Evolutionary conservation across 2,797 vertebrate species (phyloP), one percentile per base, ranked within the genome.

Genomic region (Anableps anableps): DNA sequence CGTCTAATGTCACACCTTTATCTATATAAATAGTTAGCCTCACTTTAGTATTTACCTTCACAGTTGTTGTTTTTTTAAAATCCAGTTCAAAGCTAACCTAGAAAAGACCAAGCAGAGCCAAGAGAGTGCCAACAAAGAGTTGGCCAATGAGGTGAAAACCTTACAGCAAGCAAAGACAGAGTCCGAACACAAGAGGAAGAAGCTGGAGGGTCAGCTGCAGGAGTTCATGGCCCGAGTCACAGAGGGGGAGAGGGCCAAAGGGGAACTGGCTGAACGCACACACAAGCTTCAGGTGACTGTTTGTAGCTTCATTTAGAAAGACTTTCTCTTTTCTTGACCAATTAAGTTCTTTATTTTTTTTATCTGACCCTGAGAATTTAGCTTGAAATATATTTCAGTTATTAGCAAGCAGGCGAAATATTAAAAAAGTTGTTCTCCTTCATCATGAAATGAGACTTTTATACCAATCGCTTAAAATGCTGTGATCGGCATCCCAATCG

Each of bases 91-190:
- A 89, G 94, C 96, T 38, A 99, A 99, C 74, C 95, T 99, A 88
- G 99, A 99, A 76, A 99, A 99, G 95, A 99, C 97, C 92, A 99
- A 99, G 92, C 98, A 99, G 94, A 97, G 97, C 74, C 96, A 98
- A 38, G 99, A 99, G 94, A 97, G 93, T 0, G 97, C 97, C 90
- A 99, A 99, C 95, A 99, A 98, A 95, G 99, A 99, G 92, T 89
- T 99, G 93, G 90, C 94, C 0, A 96, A 64, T 0, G 99, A 99
- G 89, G 97, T 99, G 85, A 99, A 99, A 94, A 92, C 89, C 1
- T 95, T 99, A 84, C 98, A 99, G 95, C 99, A 99, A 93, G 94
- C 96, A 4, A 99, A 98, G 94, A 89, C 92, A 0, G 99, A 99
- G 86, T 98, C 98, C 0, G 99, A 99, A 77, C 97, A 99, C 93